phyloP scores from a whole-genome alignment of 2,797 vertebrate species.

The Stomatorhinus walkeri region DNA sequence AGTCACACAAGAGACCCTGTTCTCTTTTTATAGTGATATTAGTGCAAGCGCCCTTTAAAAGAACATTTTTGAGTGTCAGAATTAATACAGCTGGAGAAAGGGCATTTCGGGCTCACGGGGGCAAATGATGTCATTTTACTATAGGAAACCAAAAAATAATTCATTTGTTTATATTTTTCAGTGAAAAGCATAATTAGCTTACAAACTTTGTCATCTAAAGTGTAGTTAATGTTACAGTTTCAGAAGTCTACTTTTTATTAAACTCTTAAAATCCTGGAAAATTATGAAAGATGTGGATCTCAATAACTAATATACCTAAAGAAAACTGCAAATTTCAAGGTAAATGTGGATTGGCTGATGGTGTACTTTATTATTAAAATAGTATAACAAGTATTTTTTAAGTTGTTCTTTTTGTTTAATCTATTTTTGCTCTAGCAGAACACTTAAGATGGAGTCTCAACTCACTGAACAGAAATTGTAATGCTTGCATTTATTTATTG shows the following conservation, averaged over 20 bases:
- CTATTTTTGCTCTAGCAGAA: neutral
- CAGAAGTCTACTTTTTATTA: neutral
- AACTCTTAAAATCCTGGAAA: neutral
- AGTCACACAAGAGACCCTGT: constrained; percentile 23
- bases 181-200: neutral
- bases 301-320: neutral
- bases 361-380: neutral
- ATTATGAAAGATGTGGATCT: neutral
- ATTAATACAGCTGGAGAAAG: neutral
- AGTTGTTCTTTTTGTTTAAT: neutral
- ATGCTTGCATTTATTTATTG: neutral
- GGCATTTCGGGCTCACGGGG: neutral
- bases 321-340: neutral
- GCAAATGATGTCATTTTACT: neutral
- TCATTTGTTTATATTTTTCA: neutral
- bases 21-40: neutral
- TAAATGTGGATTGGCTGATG: neutral
- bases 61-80: neutral
- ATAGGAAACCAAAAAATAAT: neutral
- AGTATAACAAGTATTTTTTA: neutral
- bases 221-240: neutral
- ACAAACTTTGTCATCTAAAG: neutral
- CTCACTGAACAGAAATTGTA: neutral
- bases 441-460: neutral
- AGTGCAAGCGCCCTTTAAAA: neutral